Evolutionary conservation across 2,888 invertebrate genomes (phyloP).

Genomic region (Alsophila aescularia): DNA sequence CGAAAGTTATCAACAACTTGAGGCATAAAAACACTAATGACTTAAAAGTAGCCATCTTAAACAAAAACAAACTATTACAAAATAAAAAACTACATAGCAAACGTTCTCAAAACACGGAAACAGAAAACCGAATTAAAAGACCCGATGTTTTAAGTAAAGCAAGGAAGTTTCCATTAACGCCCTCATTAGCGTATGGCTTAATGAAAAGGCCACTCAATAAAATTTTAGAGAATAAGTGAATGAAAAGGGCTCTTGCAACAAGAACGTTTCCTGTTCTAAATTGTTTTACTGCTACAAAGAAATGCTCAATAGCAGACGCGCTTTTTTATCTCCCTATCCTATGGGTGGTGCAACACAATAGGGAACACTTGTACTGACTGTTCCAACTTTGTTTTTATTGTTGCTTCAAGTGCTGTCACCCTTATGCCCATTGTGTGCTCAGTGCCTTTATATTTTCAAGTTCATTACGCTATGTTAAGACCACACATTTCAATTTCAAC

Average conservation of each 20-base stretch:
- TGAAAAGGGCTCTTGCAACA: constrained; percentile 42
- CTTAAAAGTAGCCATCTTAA: constrained; percentile 7
- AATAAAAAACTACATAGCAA: constrained; percentile 33
- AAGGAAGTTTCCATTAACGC: constrained; percentile 68
- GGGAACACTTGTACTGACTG: constrained; percentile 25
- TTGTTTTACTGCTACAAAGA: constrained; percentile 52
- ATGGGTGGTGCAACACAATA: constrained; percentile 25
- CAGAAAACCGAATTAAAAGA: constrained; percentile 49
- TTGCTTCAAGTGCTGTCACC: constrained; percentile 26
- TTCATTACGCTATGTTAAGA: constrained; percentile 27
- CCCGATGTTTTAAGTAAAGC: constrained; percentile 45
- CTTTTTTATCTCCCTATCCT: constrained; percentile 12
- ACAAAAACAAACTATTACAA: constrained; percentile 13
- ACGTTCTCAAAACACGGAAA: constrained; percentile 37
- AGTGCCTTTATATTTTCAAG: constrained; percentile 17
- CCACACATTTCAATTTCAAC: constrained; percentile 38
- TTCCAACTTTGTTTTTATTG: constrained; percentile 31
- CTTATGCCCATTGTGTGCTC: constrained; percentile 14
- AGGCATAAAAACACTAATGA: constrained; percentile 5
- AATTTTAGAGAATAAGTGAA: constrained; percentile 44
- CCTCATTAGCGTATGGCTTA: constrained; percentile 64
- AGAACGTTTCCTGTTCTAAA: constrained; percentile 45
- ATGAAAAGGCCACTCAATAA: constrained; percentile 67
- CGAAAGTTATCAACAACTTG: background rate
- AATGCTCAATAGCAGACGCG: constrained; percentile 42